Conservation (phyloP, 2,888 invertebrate species). For the Lasiommata megera region DNA sequence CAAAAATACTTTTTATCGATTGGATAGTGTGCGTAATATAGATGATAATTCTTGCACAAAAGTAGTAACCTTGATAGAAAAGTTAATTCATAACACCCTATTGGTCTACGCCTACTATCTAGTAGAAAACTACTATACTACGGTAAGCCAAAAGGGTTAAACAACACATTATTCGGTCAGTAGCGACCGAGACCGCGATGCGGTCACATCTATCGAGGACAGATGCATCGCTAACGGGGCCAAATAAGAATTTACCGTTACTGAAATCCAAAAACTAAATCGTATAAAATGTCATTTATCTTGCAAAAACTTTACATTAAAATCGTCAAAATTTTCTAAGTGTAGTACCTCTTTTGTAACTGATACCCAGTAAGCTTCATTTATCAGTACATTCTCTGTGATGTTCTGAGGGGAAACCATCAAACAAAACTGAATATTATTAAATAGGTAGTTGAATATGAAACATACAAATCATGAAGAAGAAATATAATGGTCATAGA, state of each 20-base stretch:
- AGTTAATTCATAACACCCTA: slow-evolving; percentile 78
- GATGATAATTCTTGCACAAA: slow-evolving; percentile 78
- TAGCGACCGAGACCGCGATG: slow-evolving; percentile 52
- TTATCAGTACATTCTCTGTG: slow-evolving; percentile 97
- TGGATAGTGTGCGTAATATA: slow-evolving; percentile 74
- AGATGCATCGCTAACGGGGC: slow-evolving; percentile 83
- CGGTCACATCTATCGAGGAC: slow-evolving; percentile 76
- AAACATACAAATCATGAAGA: slow-evolving; percentile 37
- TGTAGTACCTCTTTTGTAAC: slow-evolving; percentile 94
- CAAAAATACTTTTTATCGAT: slow-evolving; percentile 68
- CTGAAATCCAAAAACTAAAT: slow-evolving; percentile 81
- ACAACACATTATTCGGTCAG: slow-evolving; percentile 66
- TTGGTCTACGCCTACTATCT: slow-evolving; percentile 79
- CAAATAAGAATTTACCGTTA: slow-evolving; percentile 81
- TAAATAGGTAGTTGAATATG: slow-evolving; percentile 59
- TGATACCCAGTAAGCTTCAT: slow-evolving; percentile 96
- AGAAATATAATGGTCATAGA: slow-evolving; percentile 23
- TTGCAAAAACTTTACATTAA: slow-evolving; percentile 80
- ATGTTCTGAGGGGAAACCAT: slow-evolving; percentile 93
- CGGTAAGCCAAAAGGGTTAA: slow-evolving; percentile 78
- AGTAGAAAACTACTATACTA: slow-evolving; percentile 78
- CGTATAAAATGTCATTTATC: slow-evolving; percentile 78
- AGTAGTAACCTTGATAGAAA: slow-evolving; percentile 77
- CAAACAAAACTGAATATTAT: slow-evolving; percentile 78
- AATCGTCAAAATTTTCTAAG: slow-evolving; percentile 82